These are phyloP conservation scores for Cylloceria caligata DNA, from an alignment of 2,888 invertebrate species.

Conservation along the genomic window DNA sequence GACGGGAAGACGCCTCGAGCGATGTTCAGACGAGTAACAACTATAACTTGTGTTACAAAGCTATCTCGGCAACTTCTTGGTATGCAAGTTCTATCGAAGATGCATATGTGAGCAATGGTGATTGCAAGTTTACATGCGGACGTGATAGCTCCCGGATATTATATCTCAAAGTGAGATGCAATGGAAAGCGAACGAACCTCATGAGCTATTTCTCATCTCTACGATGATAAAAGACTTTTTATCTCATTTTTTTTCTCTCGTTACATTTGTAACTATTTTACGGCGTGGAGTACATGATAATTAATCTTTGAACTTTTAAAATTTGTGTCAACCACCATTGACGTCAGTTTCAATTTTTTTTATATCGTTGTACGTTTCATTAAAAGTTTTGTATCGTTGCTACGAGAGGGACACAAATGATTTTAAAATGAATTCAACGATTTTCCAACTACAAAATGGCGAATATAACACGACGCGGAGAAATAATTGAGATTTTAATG, in stretches of 20 bases:
- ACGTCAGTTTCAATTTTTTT: not conserved
- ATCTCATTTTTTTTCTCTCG: not conserved
- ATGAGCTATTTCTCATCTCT: conserved; percentile 7
- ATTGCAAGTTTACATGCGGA: conserved; percentile 15
- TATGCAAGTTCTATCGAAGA: conserved; percentile 10
- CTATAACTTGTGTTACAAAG: conserved; percentile 33
- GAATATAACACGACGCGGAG: too few species aligned
- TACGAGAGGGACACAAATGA: too few species aligned
- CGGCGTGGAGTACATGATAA: not conserved
- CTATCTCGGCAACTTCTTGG: conserved; percentile 19
- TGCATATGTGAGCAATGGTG: conserved; percentile 3
- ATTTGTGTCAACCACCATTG: not conserved
- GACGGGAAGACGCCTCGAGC: conserved; percentile 51
- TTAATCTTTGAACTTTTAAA: not conserved
- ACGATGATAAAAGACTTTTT: conserved; percentile 19
- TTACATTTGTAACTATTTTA: not conserved
- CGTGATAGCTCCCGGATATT: not conserved
- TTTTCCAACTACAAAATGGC: too few species aligned
- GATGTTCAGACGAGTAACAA: conserved; percentile 15
- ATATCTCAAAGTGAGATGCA: conserved; percentile 36
- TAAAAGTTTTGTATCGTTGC: too few species aligned
- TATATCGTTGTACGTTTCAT: too few species aligned
- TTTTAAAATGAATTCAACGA: too few species aligned
- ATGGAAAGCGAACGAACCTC: conserved; percentile 24
- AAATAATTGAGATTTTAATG: too few species aligned